These are phyloP conservation scores for Eira barbara DNA, from an alignment of 2,113 vertebrate genomes.

Conservation along the genomic window DNA sequence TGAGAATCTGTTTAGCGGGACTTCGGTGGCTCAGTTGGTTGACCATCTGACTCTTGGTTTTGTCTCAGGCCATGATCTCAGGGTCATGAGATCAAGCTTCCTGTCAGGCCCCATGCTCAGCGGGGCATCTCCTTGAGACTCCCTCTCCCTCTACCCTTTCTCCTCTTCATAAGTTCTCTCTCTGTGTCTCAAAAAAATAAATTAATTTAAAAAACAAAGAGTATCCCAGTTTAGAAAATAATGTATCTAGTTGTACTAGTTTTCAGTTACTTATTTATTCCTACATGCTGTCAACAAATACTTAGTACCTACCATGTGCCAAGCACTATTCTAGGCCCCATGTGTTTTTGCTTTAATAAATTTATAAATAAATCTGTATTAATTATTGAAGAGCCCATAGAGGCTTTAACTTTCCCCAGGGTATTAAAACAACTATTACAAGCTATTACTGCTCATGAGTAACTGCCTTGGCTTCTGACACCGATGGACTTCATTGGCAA, in stretches of 20 bases:
- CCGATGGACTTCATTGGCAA: not conserved
- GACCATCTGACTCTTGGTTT: not conserved
- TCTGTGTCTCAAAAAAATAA: not conserved
- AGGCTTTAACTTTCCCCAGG: not conserved
- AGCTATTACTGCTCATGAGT: not conserved
- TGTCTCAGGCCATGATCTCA: not conserved
- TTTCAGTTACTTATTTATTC: not conserved
- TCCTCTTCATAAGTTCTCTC: not conserved
- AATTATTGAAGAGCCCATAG: not conserved
- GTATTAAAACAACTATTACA: not conserved
- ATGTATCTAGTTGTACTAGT: not conserved
- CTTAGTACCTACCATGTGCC: not conserved
- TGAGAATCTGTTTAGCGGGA: not conserved
- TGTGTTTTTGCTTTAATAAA: not conserved
- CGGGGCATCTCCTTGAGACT: not conserved
- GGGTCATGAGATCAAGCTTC: not conserved
- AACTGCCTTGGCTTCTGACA: not conserved
- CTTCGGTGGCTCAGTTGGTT: not conserved
- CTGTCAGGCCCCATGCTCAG: not conserved
- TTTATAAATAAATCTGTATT: not conserved
- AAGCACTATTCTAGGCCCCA: not conserved
- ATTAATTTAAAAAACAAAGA: not conserved
- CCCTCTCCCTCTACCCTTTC: not conserved
- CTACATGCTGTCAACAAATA: not conserved
- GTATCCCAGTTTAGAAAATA: not conserved